These are phyloP conservation scores for Sitta europaea DNA, from an alignment of 2,113 vertebrate genomes.

Conservation along the genomic window DNA sequence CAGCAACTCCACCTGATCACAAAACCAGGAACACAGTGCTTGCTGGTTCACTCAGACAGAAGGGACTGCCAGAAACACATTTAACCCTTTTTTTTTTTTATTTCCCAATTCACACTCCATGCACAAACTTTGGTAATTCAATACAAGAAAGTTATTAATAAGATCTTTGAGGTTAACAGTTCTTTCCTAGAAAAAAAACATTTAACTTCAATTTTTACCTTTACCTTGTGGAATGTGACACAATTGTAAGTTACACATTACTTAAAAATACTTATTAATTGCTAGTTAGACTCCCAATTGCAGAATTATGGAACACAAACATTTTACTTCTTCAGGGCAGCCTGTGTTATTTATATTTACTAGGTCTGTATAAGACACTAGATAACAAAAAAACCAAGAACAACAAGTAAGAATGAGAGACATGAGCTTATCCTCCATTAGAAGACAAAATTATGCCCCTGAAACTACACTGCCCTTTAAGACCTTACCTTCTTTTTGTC, in stretches of 20 bases:
- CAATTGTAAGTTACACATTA: not conserved
- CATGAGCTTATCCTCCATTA: not conserved
- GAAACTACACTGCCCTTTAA: not conserved
- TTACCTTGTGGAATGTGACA: not conserved
- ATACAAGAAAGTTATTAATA: not conserved
- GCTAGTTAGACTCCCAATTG: not conserved
- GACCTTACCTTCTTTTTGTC: slow-evolving; percentile 97
- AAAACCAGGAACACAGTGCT: not conserved
- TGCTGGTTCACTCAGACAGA: not conserved
- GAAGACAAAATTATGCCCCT: not conserved
- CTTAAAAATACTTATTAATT: not conserved
- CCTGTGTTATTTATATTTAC: not conserved
- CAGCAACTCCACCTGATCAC: not conserved
- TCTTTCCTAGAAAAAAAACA: not conserved
- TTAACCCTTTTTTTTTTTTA: not conserved
- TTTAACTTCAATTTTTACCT: not conserved
- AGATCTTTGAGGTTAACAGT: not conserved
- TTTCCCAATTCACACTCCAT: not conserved
- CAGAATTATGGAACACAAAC: not conserved
- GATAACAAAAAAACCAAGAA: not conserved
- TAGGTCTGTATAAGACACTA: not conserved
- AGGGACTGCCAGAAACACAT: not conserved
- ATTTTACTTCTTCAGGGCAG: not conserved
- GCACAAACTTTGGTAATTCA: not conserved
- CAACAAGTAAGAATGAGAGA: not conserved